Evolutionary conservation across 2,888 invertebrate species (phyloP).

Genomic region (Drosophila peninsularis): DNA sequence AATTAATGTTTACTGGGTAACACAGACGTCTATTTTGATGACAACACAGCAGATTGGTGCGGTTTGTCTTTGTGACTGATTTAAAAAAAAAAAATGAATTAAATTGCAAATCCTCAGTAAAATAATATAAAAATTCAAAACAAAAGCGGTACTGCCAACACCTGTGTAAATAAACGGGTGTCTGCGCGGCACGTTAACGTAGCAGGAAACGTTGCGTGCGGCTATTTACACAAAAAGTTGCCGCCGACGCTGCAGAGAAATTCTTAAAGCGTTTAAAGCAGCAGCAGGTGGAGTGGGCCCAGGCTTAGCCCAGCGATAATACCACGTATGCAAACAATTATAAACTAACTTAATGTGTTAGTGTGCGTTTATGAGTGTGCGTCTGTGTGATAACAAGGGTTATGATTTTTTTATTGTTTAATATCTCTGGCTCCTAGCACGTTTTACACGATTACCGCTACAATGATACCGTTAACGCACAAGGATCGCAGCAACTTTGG

Average conservation of each 20-base stretch:
- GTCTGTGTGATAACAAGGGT: conserved; percentile 40
- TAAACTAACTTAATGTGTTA: conserved; percentile 3
- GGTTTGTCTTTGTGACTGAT: conserved; percentile 32
- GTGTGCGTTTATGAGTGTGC: conserved; percentile 1
- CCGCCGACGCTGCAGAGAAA: conserved; percentile 50
- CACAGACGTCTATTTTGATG: conserved; percentile 63
- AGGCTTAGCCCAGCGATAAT: conserved; percentile 65
- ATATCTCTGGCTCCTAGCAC: conserved; percentile 5
- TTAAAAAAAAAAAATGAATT: conserved; percentile 64
- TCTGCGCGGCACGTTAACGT: conserved; percentile 17
- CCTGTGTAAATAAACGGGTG: conserved; percentile 57
- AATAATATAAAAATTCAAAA: conserved; percentile 34
- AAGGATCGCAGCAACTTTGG: conserved; percentile 89
- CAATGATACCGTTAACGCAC: conserved; percentile 88
- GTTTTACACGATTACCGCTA: conserved; percentile 21
- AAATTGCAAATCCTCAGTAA: conserved; percentile 51
- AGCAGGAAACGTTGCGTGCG: conserved; percentile 56
- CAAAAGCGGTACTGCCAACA: conserved; percentile 37
- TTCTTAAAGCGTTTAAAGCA: conserved; percentile 46
- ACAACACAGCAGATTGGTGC: conserved; percentile 73
- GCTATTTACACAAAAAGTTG: conserved; percentile 28
- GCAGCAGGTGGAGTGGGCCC: conserved; percentile 44
- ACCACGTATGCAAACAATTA: conserved; percentile 83
- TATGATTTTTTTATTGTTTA: conserved; percentile 17
- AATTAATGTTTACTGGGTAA: conserved; percentile 63